A percentile compares a stretch with the other conserved stretches of the same genome.
phyloP scores from a whole-genome alignment of 2,888 invertebrate genomes.

The Malthinus flaveolus region DNA sequence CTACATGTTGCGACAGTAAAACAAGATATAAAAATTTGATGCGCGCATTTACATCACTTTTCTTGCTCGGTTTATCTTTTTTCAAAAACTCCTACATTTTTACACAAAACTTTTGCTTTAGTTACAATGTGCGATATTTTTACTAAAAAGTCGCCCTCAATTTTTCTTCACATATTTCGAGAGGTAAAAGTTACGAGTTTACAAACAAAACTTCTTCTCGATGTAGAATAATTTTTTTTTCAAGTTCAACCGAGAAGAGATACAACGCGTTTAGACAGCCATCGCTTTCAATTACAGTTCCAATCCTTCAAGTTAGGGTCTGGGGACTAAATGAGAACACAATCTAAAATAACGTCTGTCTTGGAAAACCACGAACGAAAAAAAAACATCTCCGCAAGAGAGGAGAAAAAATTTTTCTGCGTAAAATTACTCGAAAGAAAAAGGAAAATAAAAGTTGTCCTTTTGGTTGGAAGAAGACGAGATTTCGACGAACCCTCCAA shows the following conservation, averaged over 20 bases:
- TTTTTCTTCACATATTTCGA: too few relatives aligned
- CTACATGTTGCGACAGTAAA: constrained; percentile 57
- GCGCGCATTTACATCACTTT: constrained; percentile 55
- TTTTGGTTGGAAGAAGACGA: constrained; percentile 17
- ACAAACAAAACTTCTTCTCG: constrained; percentile 7
- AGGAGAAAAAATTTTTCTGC: constrained; percentile 5
- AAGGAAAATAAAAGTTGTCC: constrained; percentile 23
- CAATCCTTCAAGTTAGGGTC: constrained; percentile 45
- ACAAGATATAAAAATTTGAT: constrained; percentile 55
- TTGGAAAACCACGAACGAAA: not conserved
- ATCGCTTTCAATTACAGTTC: constrained; percentile 43
- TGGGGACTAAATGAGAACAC: constrained; percentile 30
- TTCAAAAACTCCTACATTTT: constrained; percentile 18
- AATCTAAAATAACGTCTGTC: constrained; percentile 7
- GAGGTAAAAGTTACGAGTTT: too few relatives aligned
- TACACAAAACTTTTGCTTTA: constrained; percentile 18
- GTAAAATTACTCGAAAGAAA: constrained; percentile 7
- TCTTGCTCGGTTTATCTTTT: constrained; percentile 42
- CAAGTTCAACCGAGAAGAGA: constrained; percentile 17
- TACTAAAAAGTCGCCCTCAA: constrained; percentile 3
- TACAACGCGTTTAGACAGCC: constrained; percentile 36
- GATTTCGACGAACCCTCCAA: constrained; percentile 42
- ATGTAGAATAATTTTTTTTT: constrained; percentile 16
- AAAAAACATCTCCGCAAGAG: constrained; percentile 6
- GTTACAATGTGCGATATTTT: constrained; percentile 24